Percentiles rank a stretch among this genome's conserved stretches.
Evolutionary conservation across 2,888 invertebrate genomes (phyloP).

Genomic region (Trissolcus brochymenae): DNA sequence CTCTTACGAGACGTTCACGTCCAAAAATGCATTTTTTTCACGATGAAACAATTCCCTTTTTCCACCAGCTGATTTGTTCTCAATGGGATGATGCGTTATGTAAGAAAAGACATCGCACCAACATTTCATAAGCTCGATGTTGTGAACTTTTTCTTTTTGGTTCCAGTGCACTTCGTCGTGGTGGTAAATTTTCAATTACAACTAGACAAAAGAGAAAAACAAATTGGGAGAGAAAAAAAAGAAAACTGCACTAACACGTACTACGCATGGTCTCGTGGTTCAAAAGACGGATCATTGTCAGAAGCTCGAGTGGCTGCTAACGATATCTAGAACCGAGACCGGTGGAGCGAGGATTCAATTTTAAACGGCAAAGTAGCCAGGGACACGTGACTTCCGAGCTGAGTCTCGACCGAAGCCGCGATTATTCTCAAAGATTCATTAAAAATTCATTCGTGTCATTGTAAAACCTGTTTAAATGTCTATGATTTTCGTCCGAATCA

Average conservation of each 20-base stretch:
- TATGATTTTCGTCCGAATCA: background rate
- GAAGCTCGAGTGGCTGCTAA: conserved; percentile 56
- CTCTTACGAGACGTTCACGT: too few relatives aligned
- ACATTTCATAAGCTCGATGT: background rate
- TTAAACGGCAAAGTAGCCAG: conserved; percentile 55
- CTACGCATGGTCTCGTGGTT: conserved; percentile 46
- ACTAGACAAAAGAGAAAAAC: background rate
- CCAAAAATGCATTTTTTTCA: too few relatives aligned
- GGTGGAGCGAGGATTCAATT: conserved; percentile 57
- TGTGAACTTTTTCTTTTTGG: too few relatives aligned
- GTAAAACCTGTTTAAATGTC: conserved; percentile 10
- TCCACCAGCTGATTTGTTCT: background rate
- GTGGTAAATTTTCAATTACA: background rate
- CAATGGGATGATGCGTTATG: background rate
- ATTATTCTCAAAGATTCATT: conserved; percentile 48
- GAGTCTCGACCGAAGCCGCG: conserved; percentile 44
- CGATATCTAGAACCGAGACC: conserved; percentile 57
- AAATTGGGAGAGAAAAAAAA: background rate
- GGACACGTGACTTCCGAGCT: conserved; percentile 59
- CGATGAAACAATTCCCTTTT: too few relatives aligned
- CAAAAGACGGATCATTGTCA: conserved; percentile 55
- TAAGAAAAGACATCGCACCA: background rate
- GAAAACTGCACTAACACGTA: conserved; percentile 29
- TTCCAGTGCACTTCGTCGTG: background rate
- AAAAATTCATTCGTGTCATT: conserved; percentile 20